phyloP scores from a whole-genome alignment of 92 coral and sea anemone species.

The Parazoanthus atlanticus region DNA sequence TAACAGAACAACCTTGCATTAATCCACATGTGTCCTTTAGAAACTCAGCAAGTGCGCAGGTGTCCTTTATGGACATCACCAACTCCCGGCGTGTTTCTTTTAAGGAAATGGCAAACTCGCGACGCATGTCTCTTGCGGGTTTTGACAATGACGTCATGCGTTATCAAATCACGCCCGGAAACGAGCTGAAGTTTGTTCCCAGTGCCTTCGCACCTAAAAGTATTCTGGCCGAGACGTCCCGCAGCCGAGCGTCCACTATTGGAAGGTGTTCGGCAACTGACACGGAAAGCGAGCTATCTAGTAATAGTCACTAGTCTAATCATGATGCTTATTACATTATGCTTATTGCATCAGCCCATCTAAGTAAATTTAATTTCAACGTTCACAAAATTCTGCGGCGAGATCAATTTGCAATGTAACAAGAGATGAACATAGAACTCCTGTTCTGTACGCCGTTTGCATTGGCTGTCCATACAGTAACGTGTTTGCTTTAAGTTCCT shows the following conservation, averaged over 20 bases:
- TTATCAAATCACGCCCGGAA: neutral
- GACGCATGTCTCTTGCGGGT: neutral
- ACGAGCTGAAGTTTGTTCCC: conserved; percentile 12
- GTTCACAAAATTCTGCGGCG: too few species aligned
- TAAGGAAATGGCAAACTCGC: neutral
- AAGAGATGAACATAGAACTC: too few species aligned
- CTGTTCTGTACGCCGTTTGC: too few species aligned
- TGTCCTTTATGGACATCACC: neutral
- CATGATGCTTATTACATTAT: too few species aligned
- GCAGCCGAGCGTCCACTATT: neutral
- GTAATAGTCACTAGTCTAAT: neutral
- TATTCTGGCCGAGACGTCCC: conserved; percentile 1
- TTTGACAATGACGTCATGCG: neutral
- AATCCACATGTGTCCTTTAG: neutral
- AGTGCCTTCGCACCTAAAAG: conserved; percentile 21
- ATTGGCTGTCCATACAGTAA: too few species aligned
- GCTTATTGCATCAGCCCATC: too few species aligned
- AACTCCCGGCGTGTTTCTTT: neutral
- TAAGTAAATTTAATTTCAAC: too few species aligned
- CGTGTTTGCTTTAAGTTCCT: too few species aligned
- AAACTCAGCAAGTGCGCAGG: neutral
- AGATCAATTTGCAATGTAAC: too few species aligned
- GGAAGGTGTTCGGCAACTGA: neutral
- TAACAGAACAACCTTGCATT: neutral
- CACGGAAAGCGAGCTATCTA: neutral